phyloP scores from a whole-genome alignment of 2,888 invertebrate species.

The Melanophora roralis region DNA sequence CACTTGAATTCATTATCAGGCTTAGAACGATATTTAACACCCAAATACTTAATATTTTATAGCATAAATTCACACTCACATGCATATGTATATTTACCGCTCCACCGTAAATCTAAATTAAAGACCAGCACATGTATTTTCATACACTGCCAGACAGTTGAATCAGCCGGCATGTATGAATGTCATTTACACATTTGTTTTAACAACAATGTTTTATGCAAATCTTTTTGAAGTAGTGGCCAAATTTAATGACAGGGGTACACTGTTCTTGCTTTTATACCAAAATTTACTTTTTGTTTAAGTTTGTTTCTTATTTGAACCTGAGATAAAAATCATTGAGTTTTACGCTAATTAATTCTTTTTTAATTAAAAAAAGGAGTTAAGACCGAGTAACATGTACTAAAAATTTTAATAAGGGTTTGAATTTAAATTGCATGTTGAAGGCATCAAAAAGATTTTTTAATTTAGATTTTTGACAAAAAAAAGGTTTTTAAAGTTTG shows the following conservation, averaged over 20 bases:
- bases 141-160: constrained; percentile 9
- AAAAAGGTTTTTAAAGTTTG: too few species aligned
- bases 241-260: constrained; percentile 18
- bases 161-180: not conserved
- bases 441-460: constrained; percentile 33
- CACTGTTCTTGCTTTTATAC: not conserved
- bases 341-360: constrained; percentile 51
- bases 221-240: constrained; percentile 55
- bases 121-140: constrained; percentile 35
- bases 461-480: not conserved
- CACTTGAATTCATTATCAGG: constrained; percentile 63
- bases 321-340: constrained; percentile 53
- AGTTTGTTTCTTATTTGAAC: not conserved
- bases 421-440: not conserved
- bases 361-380: not conserved
- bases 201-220: constrained; percentile 54
- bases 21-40: constrained; percentile 61
- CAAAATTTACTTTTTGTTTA: not conserved
- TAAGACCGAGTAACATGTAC: not conserved
- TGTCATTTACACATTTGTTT: constrained; percentile 57
- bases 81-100: not conserved
- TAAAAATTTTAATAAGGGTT: constrained; percentile 20
- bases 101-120: constrained; percentile 28
- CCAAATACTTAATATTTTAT: constrained; percentile 60
- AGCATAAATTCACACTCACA: constrained; percentile 15